Evolutionary conservation across 2,797 vertebrate genomes (phyloP).

Genomic region (Lates japonicus): DNA sequence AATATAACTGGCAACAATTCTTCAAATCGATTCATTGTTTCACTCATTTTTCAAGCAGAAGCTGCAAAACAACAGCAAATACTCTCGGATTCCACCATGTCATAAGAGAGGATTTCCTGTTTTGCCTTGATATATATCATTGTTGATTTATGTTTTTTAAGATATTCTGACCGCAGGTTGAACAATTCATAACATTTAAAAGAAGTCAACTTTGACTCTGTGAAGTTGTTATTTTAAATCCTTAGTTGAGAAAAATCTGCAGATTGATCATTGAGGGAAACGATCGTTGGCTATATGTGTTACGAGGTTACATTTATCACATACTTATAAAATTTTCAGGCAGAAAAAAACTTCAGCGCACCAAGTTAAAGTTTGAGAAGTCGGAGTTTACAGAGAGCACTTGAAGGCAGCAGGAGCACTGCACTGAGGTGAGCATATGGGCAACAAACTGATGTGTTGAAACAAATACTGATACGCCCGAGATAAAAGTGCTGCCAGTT

Average conservation of each 20-base stretch:
- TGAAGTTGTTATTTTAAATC: not conserved
- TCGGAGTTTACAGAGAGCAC: slow-evolving; percentile 33
- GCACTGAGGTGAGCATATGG: slow-evolving; percentile 35
- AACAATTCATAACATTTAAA: not conserved
- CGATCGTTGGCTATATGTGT: not conserved
- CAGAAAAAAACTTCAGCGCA: not conserved
- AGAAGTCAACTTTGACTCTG: not conserved
- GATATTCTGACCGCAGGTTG: not conserved
- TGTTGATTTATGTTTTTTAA: not conserved
- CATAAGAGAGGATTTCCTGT: not conserved
- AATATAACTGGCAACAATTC: no score
- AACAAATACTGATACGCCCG: not conserved
- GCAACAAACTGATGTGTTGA: slow-evolving; percentile 46
- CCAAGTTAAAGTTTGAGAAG: not conserved
- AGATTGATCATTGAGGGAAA: not conserved
- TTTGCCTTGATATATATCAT: not conserved
- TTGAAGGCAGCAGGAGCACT: slow-evolving; percentile 47
- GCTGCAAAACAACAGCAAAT: no score
- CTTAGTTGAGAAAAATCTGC: not conserved
- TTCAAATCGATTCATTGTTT: no score
- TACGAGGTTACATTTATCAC: not conserved
- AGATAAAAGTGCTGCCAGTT: slow-evolving; percentile 18
- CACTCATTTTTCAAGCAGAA: no score
- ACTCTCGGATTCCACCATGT: not conserved
- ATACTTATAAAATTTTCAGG: not conserved